These are phyloP conservation scores for Podarcis raffonei DNA, from an alignment of 2,113 vertebrate genomes.

Conservation along the genomic window DNA sequence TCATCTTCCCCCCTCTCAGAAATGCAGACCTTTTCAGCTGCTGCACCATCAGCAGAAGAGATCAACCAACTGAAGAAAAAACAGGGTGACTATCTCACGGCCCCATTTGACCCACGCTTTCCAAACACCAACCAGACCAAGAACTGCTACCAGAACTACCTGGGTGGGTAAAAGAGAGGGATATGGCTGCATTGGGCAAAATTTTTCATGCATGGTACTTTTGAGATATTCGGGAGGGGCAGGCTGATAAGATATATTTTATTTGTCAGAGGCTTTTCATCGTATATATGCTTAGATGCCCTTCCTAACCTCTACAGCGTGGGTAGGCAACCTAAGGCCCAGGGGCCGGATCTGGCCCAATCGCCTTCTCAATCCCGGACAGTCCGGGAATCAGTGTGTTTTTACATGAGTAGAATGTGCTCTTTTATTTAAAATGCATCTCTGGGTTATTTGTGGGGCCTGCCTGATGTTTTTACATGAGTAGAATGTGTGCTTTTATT, in stretches of 20 bases:
- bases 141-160: slow-evolving; percentile 86
- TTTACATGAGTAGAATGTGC: no score
- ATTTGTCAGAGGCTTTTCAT: no score
- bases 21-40: neutral
- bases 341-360: no score
- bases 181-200: neutral
- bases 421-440: no score
- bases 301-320: neutral
- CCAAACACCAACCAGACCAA: slow-evolving; percentile 86
- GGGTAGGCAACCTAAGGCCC: no score
- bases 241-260: neutral
- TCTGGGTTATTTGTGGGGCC: no score
- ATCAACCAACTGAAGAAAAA: neutral
- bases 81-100: slow-evolving; percentile 72
- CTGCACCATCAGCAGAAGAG: neutral
- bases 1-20: neutral
- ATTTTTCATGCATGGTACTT: neutral
- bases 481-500: no score
- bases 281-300: neutral
- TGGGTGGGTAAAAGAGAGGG: slow-evolving; percentile 68
- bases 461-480: no score
- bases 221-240: neutral
- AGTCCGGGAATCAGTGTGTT: no score
- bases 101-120: slow-evolving; percentile 84
- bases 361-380: no score